Base-by-base conservation (phyloP, 2,797 vertebrate genomes). In the Sebastes taczanowskii region DNA sequence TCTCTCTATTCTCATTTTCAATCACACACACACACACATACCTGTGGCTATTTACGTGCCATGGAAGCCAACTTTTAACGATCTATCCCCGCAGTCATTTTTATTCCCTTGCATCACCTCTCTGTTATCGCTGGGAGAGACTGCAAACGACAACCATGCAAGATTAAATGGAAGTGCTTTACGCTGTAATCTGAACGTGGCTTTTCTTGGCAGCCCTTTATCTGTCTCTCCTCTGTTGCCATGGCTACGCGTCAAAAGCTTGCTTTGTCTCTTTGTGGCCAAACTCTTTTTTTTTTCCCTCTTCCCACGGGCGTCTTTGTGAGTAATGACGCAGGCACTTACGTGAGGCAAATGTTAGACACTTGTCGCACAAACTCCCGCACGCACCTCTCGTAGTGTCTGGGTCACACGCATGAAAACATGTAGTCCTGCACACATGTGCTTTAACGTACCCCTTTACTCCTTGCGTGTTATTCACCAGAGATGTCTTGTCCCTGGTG, bases 191-290 rank as follows among this genome's bases (percentile, higher is more conserved):
- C 89, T 90, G 76, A 91, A 91, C 81, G 61, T 66, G 65, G 73
- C 83, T 91, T 91, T 93, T 88, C 88, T 94, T 91, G 91, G 89
- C 89, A 86, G 87, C 73, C 79, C 80, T 92, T 93, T 93, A 94
- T 95, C 94, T 87, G 85, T 77, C 87, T 87, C 83, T 86, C 53
- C 77, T 83, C 83, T 89, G 95, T 95, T 96, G 86, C 94, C 88
- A 95, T 95, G 92, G 89, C 86, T 82, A 95, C 93, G 70, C 68
- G 81, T 94, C 83, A 94, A 95, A 95, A 93, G 94, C 93, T 84
- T 90, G 80, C 93, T 87, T 93, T 94, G 93, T 93, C 83, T 93
- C 86, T 89, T 92, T 93, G 91, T 93, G 78, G 82, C 89, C 84
- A 87, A 90, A 92, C 82, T 81, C 86, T 69, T 49, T 56, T 61